These are phyloP conservation scores for Hippocampus zosterae DNA, from an alignment of 2,113 vertebrate species.

Conservation along the genomic window DNA sequence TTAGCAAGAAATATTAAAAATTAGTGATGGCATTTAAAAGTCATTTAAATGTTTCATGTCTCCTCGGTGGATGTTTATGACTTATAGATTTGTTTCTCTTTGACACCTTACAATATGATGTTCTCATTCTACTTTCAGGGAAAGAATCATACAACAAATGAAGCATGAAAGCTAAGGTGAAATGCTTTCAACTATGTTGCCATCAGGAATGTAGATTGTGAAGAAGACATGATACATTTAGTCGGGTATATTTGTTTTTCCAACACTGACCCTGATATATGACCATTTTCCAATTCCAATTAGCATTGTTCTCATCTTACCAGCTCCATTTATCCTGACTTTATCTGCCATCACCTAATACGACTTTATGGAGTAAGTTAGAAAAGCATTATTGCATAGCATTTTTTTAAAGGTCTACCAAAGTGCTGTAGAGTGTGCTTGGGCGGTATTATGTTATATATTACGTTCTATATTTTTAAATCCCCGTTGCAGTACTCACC, in stretches of 20 bases:
- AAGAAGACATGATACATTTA: not conserved
- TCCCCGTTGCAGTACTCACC: not conserved
- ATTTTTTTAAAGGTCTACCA: not conserved
- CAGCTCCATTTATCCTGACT: not conserved
- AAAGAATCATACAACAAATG: constrained; percentile 37
- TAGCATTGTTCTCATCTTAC: not conserved
- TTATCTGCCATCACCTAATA: not conserved
- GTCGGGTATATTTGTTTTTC: not conserved
- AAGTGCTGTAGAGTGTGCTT: not conserved
- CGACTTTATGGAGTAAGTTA: not conserved
- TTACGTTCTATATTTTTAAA: not conserved
- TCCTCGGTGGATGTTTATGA: constrained; percentile 62
- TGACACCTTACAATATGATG: constrained; percentile 55
- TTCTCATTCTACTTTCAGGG: constrained; percentile 43
- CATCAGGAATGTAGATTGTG: not conserved
- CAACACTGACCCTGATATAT: not conserved
- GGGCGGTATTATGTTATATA: not conserved
- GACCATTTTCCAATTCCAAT: not conserved
- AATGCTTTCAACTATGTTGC: not conserved
- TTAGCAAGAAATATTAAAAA: constrained; percentile 72
- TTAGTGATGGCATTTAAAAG: constrained; percentile 61
- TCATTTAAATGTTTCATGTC: constrained; percentile 52
- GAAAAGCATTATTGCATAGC: not conserved
- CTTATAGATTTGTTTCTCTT: constrained; percentile 58
- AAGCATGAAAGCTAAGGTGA: not conserved